Base-by-base conservation (phyloP, 2,797 vertebrate genomes). In the Lindbergichthys nudifrons region DNA sequence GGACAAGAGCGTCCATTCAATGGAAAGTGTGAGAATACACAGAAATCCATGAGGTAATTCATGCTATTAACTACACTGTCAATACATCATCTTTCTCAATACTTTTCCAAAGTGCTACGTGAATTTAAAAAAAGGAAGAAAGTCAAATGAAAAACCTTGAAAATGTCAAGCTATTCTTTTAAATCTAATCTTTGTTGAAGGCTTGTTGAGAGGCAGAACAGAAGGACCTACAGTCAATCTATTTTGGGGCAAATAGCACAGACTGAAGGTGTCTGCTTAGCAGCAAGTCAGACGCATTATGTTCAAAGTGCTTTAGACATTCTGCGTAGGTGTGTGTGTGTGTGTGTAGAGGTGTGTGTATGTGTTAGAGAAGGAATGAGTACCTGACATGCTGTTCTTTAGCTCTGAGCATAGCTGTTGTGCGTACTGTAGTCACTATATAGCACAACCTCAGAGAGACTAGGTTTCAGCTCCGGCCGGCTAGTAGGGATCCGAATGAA, bases 341-440 rank as follows among this genome's bases (percentile, higher is more conserved):
- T 6, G 3, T 1, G n/a, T n/a, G n/a, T n/a, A n/a, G 50, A n/a
- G 54, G 32, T 64, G 42, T 32, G 4, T 74, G 39, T 60, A 32
- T 26, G 11, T 76, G 36, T 63, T 47, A 47, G 48, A 42, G 63
- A 60, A 11, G 65, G 47, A 36, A 54, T 45, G 62, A 73, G 74
- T 75, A 79, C 80, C 76, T 79, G 79, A 77, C 76, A 77, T 70
- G 75, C 78, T 88, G 81, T 86, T 87, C 70, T 85, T 69, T 54
- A 65, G 74, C 76, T 76, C 32, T 67, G 61, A 82, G 76, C 88
- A 84, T 83, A 83, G 75, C 77, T 88, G 84, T 87, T 65, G 82
- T 64, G 68, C 36, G 53, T 75, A 73, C 75, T 79, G 61, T 74
- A 57, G 73, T 59, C 73, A 72, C 66, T 64, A 69, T 70, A 63